Evolutionary conservation across 2,888 invertebrate genomes (phyloP).

Genomic region (Melitaea athalia): DNA sequence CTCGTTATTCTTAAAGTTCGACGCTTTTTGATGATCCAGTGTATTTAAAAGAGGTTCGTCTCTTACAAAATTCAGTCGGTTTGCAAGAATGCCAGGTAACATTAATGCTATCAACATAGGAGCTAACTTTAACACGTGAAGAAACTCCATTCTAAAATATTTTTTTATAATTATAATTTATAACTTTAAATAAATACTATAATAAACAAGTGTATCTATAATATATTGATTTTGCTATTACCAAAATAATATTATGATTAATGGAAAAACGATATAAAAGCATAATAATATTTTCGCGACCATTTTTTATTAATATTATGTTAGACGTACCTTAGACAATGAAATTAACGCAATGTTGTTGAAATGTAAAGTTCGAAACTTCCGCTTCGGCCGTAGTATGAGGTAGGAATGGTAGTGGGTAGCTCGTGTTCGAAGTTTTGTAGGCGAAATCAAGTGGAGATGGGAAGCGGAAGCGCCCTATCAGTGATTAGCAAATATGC

Average conservation of each 20-base stretch:
- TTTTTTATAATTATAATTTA: not conserved
- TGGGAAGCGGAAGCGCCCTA: not conserved
- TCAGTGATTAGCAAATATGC: not conserved
- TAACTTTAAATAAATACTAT: not conserved
- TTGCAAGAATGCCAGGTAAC: not conserved
- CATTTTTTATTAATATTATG: not conserved
- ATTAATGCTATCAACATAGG: not conserved
- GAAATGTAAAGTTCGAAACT: not conserved
- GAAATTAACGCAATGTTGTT: not conserved
- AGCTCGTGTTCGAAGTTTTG: not conserved
- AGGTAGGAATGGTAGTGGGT: conserved; percentile 19
- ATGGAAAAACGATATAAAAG: too few species aligned
- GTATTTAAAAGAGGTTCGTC: not conserved
- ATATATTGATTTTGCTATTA: too few species aligned
- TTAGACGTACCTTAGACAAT: conserved; percentile 1
- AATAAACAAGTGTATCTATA: not conserved
- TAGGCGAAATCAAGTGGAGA: not conserved
- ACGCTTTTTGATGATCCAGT: not conserved
- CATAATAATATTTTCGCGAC: not conserved
- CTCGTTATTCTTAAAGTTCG: conserved; percentile 8
- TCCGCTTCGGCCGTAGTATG: conserved; percentile 5
- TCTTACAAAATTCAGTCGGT: not conserved
- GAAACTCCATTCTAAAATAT: conserved; percentile 16
- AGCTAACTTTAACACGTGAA: conserved; percentile 6
- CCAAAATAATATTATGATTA: too few species aligned